Conservation (phyloP, 2,113 vertebrate genomes). For the Tamias sibiricus region DNA sequence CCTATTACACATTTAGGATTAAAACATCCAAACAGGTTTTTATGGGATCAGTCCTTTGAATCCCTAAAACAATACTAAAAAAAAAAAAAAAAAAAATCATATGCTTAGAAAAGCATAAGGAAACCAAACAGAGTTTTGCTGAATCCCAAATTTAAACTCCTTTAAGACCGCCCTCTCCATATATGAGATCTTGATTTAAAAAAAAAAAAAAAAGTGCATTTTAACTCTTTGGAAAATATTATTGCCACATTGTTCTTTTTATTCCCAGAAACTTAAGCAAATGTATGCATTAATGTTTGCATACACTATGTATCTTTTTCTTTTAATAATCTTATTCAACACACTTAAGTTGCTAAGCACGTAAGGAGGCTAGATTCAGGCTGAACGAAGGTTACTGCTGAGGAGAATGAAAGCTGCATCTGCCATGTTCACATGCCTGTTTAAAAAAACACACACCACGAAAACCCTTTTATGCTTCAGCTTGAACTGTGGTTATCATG, state of each 20-base stretch:
- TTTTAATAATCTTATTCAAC: background rate
- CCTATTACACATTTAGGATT: background rate
- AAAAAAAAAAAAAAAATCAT: slow-evolving; percentile 15
- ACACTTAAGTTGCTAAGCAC: background rate
- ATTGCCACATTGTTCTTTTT: background rate
- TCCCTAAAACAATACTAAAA: slow-evolving; percentile 41
- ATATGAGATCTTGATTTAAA: background rate
- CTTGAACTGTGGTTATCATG: slow-evolving; percentile 61
- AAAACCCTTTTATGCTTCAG: slow-evolving; percentile 53
- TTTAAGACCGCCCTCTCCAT: background rate
- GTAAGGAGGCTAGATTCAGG: background rate
- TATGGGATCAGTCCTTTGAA: background rate
- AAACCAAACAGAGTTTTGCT: background rate
- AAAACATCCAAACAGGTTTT: background rate
- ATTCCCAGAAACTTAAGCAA: background rate
- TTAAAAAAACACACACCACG: background rate
- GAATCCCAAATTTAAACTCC: background rate
- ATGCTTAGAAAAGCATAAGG: background rate
- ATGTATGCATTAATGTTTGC: background rate
- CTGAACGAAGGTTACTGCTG: background rate
- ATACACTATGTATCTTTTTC: background rate
- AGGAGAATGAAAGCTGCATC: background rate
- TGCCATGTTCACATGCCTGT: slow-evolving; percentile 32
- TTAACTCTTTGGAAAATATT: slow-evolving; percentile 26
- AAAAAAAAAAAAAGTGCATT: background rate